Conservation (phyloP, 2,113 vertebrate genomes). For the Protobothrops flavoviridis region DNA sequence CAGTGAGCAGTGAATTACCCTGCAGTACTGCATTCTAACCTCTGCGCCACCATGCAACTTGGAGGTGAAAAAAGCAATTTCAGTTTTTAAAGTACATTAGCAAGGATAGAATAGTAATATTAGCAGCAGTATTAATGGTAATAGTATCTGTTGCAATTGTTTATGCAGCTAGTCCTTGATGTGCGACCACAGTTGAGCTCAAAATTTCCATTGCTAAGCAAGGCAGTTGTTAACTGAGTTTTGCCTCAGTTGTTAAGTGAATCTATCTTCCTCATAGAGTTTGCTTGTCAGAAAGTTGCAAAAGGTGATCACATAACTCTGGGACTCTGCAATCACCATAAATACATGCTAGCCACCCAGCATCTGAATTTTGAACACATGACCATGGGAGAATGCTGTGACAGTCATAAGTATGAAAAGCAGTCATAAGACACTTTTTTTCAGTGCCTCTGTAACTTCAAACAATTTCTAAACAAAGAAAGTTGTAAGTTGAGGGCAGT, state of each 20-base stretch:
- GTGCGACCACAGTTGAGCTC: neutral
- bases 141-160: neutral
- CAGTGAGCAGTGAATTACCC: neutral
- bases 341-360: neutral
- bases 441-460: neutral
- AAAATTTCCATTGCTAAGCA: neutral
- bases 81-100: neutral
- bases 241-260: neutral
- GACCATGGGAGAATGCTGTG: neutral
- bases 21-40: neutral
- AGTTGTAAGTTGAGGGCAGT: neutral
- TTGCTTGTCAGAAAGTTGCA: neutral
- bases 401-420: neutral
- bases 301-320: neutral
- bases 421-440: neutral
- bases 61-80: neutral
- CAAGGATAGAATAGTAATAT: neutral
- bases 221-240: neutral
- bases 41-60: neutral
- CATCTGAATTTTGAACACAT: neutral
- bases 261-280: neutral
- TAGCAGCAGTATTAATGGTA: neutral
- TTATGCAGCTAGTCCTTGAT: neutral
- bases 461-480: neutral
- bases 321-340: neutral